Base-by-base conservation (phyloP, 2,888 invertebrate species). In the Bembecia ichneumoniformis region DNA sequence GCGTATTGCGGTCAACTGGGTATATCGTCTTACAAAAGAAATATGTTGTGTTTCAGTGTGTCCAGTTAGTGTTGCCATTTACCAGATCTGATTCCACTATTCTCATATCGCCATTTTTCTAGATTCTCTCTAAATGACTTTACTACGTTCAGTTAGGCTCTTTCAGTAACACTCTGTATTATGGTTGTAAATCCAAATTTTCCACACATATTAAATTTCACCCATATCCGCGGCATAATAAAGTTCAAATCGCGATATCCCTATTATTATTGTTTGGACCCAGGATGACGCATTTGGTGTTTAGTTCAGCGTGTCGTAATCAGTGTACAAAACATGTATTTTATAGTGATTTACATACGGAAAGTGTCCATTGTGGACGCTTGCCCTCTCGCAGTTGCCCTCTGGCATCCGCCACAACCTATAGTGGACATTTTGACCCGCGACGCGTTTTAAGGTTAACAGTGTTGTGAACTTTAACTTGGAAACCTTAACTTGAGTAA, bases 291-390 rank as follows among this genome's bases (percentile, higher is more conserved):
- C 60, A 14, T 40, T 65, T 61, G 65, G 74, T 82, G 83, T 73
- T 79, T 77, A 78, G 75, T 74, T 71, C 73, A 72, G 70, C 81
- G 78, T 84, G 83, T 82, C 84, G 83, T 75, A 84, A 84, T 81
- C 74, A 76, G 67, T 68, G 67, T 63, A 83, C 84, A 83, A 83
- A 79, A 78, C 77, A 14, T 40, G 71, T 77, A 80, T 82, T 83
- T 83, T 82, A 84, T 83, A 13, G 83, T 86, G 81, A 82, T 83
- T 80, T 77, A 77, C 79, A 82, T 77, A 79, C 77, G 74, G 76
- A 79, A 77, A 75, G 73, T 77, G 74, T 64, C 67, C 81, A 83
- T 81, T 82, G 82, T 82, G 64, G 67, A 60, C 68, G 40, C 40
- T 7, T 66, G 75, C 71, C 75, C 77, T 76, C 77, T 79, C 74